Evolutionary conservation across 1,140 invertebrate genomes (phyloP).

Genomic region (Lutraria rhynchaena): DNA sequence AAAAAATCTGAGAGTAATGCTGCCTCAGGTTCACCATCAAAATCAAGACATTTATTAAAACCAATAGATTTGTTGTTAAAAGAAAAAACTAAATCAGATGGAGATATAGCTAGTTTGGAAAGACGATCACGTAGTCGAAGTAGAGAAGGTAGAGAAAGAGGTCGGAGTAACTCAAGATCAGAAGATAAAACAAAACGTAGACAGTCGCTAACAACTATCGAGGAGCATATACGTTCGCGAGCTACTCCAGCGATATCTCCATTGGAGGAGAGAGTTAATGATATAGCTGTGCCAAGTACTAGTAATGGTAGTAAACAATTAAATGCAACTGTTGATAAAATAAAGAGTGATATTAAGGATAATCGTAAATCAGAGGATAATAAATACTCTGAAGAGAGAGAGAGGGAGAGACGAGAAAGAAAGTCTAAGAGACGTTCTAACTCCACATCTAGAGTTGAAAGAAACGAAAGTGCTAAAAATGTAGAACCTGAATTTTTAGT

Average conservation of each 20-base stretch:
- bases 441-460: conserved; percentile 67
- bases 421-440: conserved; percentile 62
- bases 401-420: conserved; percentile 30
- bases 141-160: conserved; percentile 38
- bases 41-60: conserved; percentile 59
- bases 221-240: conserved; percentile 54
- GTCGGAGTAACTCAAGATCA: conserved; percentile 30
- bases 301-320: conserved; percentile 12
- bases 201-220: conserved; percentile 59
- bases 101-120: conserved; percentile 54
- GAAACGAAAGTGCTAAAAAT: conserved; percentile 33
- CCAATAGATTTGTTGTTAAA: conserved; percentile 55
- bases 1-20: conserved; percentile 40
- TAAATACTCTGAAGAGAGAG: conserved; percentile 22
- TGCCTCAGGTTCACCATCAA: conserved; percentile 39
- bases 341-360: conserved; percentile 41
- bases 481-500: conserved; percentile 46
- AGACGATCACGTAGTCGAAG: conserved; percentile 23
- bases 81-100: conserved; percentile 57
- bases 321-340: conserved; percentile 31
- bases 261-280: conserved; percentile 42
- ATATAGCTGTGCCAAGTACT: conserved; percentile 16
- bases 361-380: conserved; percentile 33
- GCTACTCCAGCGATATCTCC: conserved; percentile 41
- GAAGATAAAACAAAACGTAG: conserved; percentile 56